These are phyloP conservation scores for Mormyrus hasselquistii DNA, from an alignment of 2,797 vertebrate genomes.

Conservation along the genomic window DNA sequence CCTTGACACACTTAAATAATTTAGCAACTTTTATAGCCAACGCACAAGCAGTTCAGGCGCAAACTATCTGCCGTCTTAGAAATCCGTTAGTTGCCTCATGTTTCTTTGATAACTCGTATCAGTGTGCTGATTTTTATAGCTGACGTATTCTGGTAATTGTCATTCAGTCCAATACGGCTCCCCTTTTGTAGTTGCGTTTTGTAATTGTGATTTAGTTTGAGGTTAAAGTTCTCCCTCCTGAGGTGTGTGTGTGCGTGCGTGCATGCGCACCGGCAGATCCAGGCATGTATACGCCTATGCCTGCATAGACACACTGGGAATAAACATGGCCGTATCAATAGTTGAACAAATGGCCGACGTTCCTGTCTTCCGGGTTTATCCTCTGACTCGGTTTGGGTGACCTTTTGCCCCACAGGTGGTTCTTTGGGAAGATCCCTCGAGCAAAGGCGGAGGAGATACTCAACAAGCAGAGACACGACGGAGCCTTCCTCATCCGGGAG, in stretches of 20 bases:
- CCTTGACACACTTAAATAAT: background rate
- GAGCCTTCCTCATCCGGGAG: constrained; percentile 96
- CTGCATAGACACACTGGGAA: background rate
- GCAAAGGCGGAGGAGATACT: constrained; percentile 97
- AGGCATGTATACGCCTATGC: background rate
- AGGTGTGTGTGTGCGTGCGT: background rate
- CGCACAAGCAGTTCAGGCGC: background rate
- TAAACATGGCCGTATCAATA: background rate
- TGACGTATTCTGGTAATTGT: background rate
- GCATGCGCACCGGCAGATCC: background rate
- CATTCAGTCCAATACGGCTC: background rate
- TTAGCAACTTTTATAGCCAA: background rate
- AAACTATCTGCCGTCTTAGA: background rate
- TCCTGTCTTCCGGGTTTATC: background rate
- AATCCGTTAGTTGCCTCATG: background rate
- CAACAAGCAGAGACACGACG: constrained; percentile 96
- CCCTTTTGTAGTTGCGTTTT: background rate
- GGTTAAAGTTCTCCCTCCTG: background rate
- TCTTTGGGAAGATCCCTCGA: constrained; percentile 96
- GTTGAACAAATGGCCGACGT: no score
- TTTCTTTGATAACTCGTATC: background rate
- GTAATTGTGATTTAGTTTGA: background rate
- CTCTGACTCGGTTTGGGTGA: background rate
- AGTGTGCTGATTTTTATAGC: background rate
- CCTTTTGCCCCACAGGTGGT: constrained; percentile 74